Conservation (phyloP, 2,113 vertebrate species). For the Lepus europaeus region DNA sequence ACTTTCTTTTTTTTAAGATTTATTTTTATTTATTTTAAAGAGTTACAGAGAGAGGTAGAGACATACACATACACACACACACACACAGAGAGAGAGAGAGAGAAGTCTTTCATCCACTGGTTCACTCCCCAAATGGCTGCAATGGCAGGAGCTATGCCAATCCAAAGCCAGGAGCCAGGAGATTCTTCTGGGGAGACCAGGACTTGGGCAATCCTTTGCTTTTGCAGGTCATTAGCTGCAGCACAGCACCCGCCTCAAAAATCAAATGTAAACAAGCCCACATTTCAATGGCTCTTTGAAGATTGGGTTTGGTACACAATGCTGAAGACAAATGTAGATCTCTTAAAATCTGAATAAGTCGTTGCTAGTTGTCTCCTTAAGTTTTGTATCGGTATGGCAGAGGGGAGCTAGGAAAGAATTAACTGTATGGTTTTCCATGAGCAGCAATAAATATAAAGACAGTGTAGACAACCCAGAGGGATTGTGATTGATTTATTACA, state of each 20-base stretch:
- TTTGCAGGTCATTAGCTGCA: too few relatives aligned
- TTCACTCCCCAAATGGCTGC: too few relatives aligned
- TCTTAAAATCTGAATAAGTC: constrained; percentile 67
- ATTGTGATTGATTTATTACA: constrained; percentile 85
- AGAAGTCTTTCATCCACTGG: too few relatives aligned
- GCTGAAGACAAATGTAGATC: constrained; percentile 9
- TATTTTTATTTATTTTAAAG: too few relatives aligned
- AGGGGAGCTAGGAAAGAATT: neutral
- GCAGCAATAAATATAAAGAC: constrained; percentile 74
- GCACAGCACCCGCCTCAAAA: neutral
- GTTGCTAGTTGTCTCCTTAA: constrained; percentile 48
- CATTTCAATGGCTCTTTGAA: constrained; percentile 7
- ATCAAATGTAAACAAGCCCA: neutral
- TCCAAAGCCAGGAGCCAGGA: too few relatives aligned
- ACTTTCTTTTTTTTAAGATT: neutral
- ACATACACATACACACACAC: too few relatives aligned
- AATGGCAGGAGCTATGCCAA: too few relatives aligned
- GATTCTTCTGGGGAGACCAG: too few relatives aligned
- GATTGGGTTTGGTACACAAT: constrained; percentile 5
- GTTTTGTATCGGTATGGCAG: neutral
- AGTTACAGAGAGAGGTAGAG: too few relatives aligned
- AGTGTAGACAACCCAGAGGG: constrained; percentile 75
- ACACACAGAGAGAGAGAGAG: too few relatives aligned
- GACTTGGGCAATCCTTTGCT: too few relatives aligned
- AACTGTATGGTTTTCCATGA: constrained; percentile 67